phyloP scores from a whole-genome alignment of 1,140 invertebrate genomes.

The Microplitis demolitor region DNA sequence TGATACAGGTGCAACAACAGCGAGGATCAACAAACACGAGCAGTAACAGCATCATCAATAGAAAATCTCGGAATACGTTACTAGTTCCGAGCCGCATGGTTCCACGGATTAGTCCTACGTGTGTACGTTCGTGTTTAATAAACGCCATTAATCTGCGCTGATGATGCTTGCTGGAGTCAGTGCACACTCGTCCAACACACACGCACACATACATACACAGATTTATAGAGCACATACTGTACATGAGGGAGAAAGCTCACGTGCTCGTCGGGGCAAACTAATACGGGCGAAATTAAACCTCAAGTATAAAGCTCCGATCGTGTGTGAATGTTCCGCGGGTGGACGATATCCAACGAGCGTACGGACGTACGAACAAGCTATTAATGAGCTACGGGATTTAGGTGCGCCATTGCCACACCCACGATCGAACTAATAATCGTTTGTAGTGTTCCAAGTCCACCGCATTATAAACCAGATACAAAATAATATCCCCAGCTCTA shows the following conservation, averaged over 20 bases:
- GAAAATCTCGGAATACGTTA: no score
- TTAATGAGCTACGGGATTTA: constrained; percentile 55
- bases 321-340: constrained; percentile 9
- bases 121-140: constrained; percentile 46
- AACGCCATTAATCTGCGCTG: constrained; percentile 46
- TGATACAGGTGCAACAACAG: constrained; percentile 2
- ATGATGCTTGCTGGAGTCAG: constrained; percentile 1
- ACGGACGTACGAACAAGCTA: constrained; percentile 29
- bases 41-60: background rate
- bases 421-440: constrained; percentile 1
- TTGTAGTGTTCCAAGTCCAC: no score
- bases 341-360: no score
- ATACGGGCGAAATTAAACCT: constrained; percentile 55
- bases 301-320: constrained; percentile 46
- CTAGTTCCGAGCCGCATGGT: background rate
- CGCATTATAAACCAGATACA: no score
- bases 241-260: constrained; percentile 14
- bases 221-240: background rate
- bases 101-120: constrained; percentile 17
- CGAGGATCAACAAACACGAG: background rate
- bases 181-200: background rate
- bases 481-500: no score
- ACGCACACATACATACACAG: background rate
- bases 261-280: constrained; percentile 56
- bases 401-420: constrained; percentile 41